Evolutionary conservation across 2,888 invertebrate genomes (phyloP), one percentile per base, ranked within the genome.

Genomic region (Epistrophe grossulariae): DNA sequence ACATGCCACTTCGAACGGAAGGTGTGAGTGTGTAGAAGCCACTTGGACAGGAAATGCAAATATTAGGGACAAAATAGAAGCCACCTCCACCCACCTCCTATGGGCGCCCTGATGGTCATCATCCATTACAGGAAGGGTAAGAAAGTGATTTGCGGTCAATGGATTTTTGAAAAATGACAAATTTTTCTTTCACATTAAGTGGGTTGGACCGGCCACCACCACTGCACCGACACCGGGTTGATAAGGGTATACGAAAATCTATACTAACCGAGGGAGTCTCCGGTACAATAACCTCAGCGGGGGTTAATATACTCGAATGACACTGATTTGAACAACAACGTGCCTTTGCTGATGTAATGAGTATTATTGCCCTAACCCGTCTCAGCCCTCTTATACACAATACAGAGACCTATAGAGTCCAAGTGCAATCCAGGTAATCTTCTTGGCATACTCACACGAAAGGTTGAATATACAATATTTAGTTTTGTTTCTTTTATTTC

Each of bases 291-390:
- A 87, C 87, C 87, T 72, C 83, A 55, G 72, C 72, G 87, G 83
- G 83, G 87, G 87, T 87, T 87, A 83, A 87, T 83, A 87, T 19
- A 79, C 83, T 72, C 76, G n/a, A 79, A 59, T 87, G 83, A 79
- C 87, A 83, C 83, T 87, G 87, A 87, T 87, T 87, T 76, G 79
- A 83, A 76, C 83, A 83, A 76, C 83, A 74, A 83, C 83, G 87
- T 87, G 83, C 87, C 87, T 87, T 87, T 87, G 83, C 81, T 79
- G 79, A 83, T 83, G 87, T 87, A 87, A 87, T 87, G 79, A 76
- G 83, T 35, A 76, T 79, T 83, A 82, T 71, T 76, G 82, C 71
- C 82, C 62, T 71, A 45, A 43, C 55, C 62, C 68, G 28, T 55
- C 73, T 64, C 40, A 66, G 50, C 72, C 73, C 55, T 72, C 48